Evolutionary conservation across 2,888 invertebrate species (phyloP), one percentile per base, ranked within the genome.

Genomic region (Lymantria dispar): DNA sequence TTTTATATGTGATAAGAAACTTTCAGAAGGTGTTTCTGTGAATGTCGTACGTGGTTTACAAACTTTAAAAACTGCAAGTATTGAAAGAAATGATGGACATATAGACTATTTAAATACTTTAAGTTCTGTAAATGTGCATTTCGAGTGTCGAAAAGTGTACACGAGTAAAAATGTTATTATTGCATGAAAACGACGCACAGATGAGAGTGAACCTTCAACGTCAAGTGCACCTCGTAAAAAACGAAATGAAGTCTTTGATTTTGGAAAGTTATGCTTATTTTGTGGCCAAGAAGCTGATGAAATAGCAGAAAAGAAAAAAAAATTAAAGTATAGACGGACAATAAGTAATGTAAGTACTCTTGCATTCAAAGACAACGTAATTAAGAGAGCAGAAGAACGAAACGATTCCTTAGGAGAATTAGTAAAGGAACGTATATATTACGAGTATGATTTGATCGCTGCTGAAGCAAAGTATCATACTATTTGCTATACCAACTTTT

Each of bases 401-500:
- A 60, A 60, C 48, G 72, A 74, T 73, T 57, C 55, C 57, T 71
- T 72, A 46, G 72, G 72, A 66, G 64, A 69, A 62, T 65, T 70
- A 58, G 68, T 76, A 50, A 72, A 69, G 56, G 60, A 62, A 53
- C 68, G 74, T 66, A 60, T 73, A 68, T 15, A 43, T 64, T 65
- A 51, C 40, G 57, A 64, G 62, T 62, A 65, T 67, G 71, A 75
- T 65, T 69, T 71, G 67, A 62, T 69, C 60, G 61, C 65, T 61
- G 71, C 63, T 65, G 70, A 68, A 67, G 66, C 74, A 66, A 79
- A 74, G 60, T 76, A 76, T 58, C 78, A 79, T 68, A 56, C 66
- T 58, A 53, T 60, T 70, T 79, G 78, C 68, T 76, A 67, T 64
- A 70, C 70, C 46, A 70, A 74, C 48, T 79, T 78, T 63, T 73